Base-by-base conservation (phyloP, 2,888 invertebrate species). In the Epicampocera succincta region DNA sequence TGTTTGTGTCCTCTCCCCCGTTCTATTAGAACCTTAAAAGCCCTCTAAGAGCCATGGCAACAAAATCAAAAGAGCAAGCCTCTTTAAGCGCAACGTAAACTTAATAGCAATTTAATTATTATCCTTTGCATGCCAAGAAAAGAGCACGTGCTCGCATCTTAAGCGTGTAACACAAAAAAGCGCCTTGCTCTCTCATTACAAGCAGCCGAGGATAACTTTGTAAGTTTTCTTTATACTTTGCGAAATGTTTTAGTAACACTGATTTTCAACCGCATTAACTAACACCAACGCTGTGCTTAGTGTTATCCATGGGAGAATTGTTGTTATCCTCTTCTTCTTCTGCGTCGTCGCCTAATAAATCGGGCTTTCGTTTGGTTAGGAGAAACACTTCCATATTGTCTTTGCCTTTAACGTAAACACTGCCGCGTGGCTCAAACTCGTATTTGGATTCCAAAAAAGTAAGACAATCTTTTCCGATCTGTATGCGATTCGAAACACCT, bases 401-500 rank as follows among this genome's bases (percentile, higher is more conserved):
- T 92, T 98, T 99, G 38, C 99, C 99, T 91, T 99, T 99, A 0
- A 99, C 98, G 87, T 96, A 97, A 42, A 99, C 97, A 87, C 96
- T 95, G 25, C 98, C 99, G 3, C 99, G 93, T n/a, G 94, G 95
- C 88, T 98, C 97, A 89, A 99, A 97, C 71, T 95, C 95, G 90
- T 97, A 99, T 86, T 93, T 92, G 15, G 93, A 92, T 42, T 94
- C 92, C 42, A 99, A 92, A 15, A 95, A 93, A 0, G 93, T 91
- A 52, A 96, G 90, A 87, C 96, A 96, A 74, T 94, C 94, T 87
- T 95, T 95, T 13, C 96, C 95, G 3, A 96, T 93, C 89, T 97
- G 97, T 84, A 98, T 96, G 61, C 95, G 92, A 77, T 97, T 96
- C 3, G 95, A 93, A 11, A 98, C 94, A 0, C 99, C 99, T 0